Evolutionary conservation across 2,113 vertebrate species (phyloP).

Genomic region (Lepus europaeus): DNA sequence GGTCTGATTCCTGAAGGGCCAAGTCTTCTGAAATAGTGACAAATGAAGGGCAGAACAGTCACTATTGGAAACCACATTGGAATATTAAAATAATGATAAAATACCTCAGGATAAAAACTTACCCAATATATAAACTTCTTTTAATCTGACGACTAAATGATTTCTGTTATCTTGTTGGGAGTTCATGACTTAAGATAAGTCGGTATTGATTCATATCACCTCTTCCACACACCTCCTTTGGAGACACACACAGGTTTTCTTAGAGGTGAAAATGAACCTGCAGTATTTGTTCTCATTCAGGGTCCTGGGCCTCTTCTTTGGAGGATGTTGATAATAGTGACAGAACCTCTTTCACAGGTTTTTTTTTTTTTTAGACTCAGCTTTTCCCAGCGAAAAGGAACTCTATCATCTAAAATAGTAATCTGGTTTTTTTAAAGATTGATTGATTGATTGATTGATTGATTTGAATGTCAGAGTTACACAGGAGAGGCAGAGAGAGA

Average conservation of each 20-base stretch:
- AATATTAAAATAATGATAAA: constrained; percentile 1
- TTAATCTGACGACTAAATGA: not conserved
- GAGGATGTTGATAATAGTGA: not conserved
- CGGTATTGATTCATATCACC: not conserved
- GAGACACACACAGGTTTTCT: not conserved
- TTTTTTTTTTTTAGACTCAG: too few relatives aligned
- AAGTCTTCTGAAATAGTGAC: not conserved
- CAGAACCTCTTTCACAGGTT: not conserved
- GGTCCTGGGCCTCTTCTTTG: not conserved
- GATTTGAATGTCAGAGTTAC: too few relatives aligned
- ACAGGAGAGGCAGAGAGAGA: too few relatives aligned
- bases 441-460: too few relatives aligned
- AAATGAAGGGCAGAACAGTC: not conserved
- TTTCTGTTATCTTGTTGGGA: not conserved
- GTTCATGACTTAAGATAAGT: not conserved
- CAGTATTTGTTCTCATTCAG: not conserved
- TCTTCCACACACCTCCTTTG: not conserved
- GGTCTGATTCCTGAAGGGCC: not conserved
- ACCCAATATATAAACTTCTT: not conserved
- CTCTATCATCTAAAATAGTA: not conserved
- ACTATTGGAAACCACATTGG: not conserved
- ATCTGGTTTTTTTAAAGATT: not conserved
- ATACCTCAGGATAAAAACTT: not conserved
- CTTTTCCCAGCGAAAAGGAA: not conserved
- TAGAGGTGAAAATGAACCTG: not conserved